Base-by-base conservation (phyloP, 2,888 invertebrate species). In the Hirtodrosophila alboralis region DNA sequence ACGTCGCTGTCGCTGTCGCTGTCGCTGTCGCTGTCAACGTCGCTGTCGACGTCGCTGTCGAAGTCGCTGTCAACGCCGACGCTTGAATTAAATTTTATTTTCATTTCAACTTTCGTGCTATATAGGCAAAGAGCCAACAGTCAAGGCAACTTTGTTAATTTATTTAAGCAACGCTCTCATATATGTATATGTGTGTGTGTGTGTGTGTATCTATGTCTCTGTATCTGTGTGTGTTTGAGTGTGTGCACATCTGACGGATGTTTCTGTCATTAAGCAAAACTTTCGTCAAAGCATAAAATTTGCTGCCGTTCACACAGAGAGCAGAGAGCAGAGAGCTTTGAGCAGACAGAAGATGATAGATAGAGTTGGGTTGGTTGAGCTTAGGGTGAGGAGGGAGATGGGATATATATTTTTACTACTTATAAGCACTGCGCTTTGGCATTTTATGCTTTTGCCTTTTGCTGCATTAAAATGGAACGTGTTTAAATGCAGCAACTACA, bases 271-370 rank as follows among this genome's bases (percentile, higher is more conserved):
- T 81, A 81, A 73, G 78, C 63, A 70, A 81, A 79, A 79, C 69
- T 79, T 79, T 78, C 77, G 72, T 77, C 73, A 80, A 76, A 76
- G 75, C 75, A 80, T 68, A 76, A 76, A 80, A 75, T 75, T 61
- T 78, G 54, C 58, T 47, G 49, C 12, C 64, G 63, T 30, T 65
- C 67, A 40, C 34, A 69, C 38, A 49, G 44, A 49, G 61, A 23
- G 26, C 38, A 45, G 47, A 49, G 61, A 23, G 26, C n/a, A n/a
- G n/a, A 45, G 26, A 21, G 52, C 36, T 36, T 34, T 12, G 38
- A 58, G 38, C 33, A 52, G 33, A 27, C 37, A 33, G 23, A 14
- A 21, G 2, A 23, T 18, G 18, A 16, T n/a, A 34, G 27, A 21
- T 10, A 27, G 9, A 31, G 16, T 28, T 12, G 1, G 13, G 1